Conservation (phyloP, 2,113 vertebrate genomes). For the Ia io region DNA sequence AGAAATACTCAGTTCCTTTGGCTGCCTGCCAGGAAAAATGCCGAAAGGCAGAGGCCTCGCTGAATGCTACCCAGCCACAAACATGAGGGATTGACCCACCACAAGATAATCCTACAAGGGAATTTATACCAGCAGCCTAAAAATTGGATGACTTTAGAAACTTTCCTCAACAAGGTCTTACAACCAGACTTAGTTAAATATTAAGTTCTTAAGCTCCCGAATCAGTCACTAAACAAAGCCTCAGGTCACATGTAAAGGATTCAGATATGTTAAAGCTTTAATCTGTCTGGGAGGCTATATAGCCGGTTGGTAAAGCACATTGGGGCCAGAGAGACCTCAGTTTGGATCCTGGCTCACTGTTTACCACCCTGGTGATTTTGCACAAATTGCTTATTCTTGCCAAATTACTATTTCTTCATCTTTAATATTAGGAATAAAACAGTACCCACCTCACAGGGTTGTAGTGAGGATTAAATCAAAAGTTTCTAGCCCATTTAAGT, state of each 20-base stretch:
- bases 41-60: conserved; percentile 25
- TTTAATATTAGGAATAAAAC: conserved; percentile 1
- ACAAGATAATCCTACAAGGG: not conserved
- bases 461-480: not conserved
- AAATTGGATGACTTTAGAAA: not conserved
- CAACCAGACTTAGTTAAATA: not conserved
- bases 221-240: not conserved
- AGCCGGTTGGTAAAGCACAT: not conserved
- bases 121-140: not conserved
- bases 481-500: not conserved
- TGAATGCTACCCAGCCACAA: not conserved
- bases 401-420: not conserved
- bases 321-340: not conserved
- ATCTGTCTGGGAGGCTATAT: not conserved
- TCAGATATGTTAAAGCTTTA: not conserved
- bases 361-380: not conserved
- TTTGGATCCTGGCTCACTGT: not conserved
- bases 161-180: not conserved
- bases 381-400: not conserved
- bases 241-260: not conserved
- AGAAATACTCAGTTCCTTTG: conserved; percentile 40
- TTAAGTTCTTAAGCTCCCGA: not conserved
- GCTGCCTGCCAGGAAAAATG: conserved; percentile 52
- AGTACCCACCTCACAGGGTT: not conserved
- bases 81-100: not conserved